phyloP scores from a whole-genome alignment of 2,888 invertebrate genomes.

The Hemicrepidius hirtus region DNA sequence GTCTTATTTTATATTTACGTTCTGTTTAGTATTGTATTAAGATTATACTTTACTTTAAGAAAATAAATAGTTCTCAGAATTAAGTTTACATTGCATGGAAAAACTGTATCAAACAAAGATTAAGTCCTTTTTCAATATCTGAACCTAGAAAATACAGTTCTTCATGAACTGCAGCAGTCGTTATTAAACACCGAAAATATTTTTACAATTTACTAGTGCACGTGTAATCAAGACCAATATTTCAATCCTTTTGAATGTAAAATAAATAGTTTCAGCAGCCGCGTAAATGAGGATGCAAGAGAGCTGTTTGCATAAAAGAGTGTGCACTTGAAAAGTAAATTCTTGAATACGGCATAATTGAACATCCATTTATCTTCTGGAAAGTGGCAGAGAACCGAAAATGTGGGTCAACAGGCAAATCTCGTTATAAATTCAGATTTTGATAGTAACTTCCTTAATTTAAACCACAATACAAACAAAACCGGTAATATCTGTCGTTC shows the following conservation, averaged over 20 bases:
- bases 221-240: not conserved
- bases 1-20: no score
- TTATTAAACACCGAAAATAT: no score
- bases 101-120: no score
- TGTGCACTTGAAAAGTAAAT: no score
- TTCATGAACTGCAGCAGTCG: no score
- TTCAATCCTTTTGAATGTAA: not conserved
- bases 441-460: constrained; percentile 14
- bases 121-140: no score
- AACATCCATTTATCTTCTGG: constrained; percentile 17
- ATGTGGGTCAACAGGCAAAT: constrained; percentile 32
- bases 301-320: constrained; percentile 2
- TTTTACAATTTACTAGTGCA: no score
- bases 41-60: no score
- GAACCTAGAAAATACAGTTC: no score
- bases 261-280: not conserved
- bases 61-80: no score
- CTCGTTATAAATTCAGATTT: constrained; percentile 26
- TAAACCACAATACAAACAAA: constrained; percentile 35
- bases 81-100: no score
- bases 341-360: constrained; percentile 23
- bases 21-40: no score
- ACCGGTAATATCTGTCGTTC: constrained; percentile 28
- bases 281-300: not conserved
- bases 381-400: constrained; percentile 17